Conservation (phyloP, 30 jellyfish, hydroid and myxozoan genomes). For the Mastigias papua region DNA sequence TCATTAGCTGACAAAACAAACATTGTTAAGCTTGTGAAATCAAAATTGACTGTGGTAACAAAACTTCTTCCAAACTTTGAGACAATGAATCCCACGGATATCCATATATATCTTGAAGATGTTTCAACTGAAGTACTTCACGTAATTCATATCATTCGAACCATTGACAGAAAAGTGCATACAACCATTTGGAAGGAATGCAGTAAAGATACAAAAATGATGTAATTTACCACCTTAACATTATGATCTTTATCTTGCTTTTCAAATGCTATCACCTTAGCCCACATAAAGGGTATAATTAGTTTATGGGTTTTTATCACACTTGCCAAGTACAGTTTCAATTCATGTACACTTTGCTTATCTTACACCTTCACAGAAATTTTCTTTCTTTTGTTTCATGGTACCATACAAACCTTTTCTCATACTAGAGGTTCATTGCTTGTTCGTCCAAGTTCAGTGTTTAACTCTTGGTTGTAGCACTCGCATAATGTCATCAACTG, state of each 20-base stretch:
- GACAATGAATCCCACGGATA: neutral
- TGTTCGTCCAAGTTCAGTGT: too few species aligned
- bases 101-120: neutral
- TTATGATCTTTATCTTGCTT: neutral
- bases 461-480: too few species aligned
- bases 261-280: neutral
- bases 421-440: too few species aligned
- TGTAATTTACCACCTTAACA: neutral
- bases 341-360: too few species aligned
- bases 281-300: neutral
- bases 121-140: conserved; percentile 37
- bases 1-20: conserved; percentile 20
- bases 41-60: conserved; percentile 7
- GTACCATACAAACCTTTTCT: too few species aligned
- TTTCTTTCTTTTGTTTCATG: too few species aligned
- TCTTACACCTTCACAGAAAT: too few species aligned
- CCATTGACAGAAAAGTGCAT: conserved; percentile 19
- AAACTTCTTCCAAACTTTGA: conserved; percentile 43
- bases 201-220: conserved; percentile 22
- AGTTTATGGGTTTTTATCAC: neutral
- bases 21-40: conserved; percentile 13
- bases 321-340: too few species aligned
- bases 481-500: too few species aligned
- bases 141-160: conserved; percentile 34
- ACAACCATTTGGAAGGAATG: conserved; percentile 48